Base-by-base conservation (phyloP, 2,113 vertebrate species). In the Quiscalus mexicanus region DNA sequence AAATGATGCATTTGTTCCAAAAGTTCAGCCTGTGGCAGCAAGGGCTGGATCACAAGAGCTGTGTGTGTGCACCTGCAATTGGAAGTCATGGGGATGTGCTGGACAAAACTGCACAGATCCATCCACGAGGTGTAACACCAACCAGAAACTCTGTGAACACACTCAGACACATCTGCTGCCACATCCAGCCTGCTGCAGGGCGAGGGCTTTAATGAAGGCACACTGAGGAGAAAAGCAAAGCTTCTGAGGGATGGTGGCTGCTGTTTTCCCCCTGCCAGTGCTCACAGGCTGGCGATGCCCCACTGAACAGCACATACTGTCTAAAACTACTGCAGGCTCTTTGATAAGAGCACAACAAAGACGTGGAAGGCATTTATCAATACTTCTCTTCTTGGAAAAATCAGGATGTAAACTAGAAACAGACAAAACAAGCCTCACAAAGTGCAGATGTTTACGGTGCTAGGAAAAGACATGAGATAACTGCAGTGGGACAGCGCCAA, bases 151-250 rank as follows among this genome's bases (percentile, higher is more conserved):
- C 44, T 14, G 31, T 35, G 39, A 65, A 42, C n/a, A 1, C 0
- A 3, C 64, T 74, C 64, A 50, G 25, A 28, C 39, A 35, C 56
- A 47, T 22, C 39, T 55, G 21, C 50, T 75, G 27, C 28, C 60
- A 33, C 44, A 39, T 10, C 74, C 55, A 59, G 33, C 42, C 64
- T 30, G 30, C 16, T 8, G 53, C 25, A 4, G 64, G 73, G 28
- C 2, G 5, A 78, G 7, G 22, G 39, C 39, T 92, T 52, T n/a
- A 30, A 70, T 0, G 2, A 31, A 69, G 20, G 19, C 7, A 24
- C 0, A 3, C 12, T 0, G 2, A 85, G 35, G 6, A 59, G 58
- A 31, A 60, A 52, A 81, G 24, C 58, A 62, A 25, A 2, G 24
- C 41, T 87, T 11, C n/a, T n/a, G 14, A 65, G 65, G 27, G n/a